Conservation (phyloP, 2,797 vertebrate genomes). For the Bryconaethiops microstoma region DNA sequence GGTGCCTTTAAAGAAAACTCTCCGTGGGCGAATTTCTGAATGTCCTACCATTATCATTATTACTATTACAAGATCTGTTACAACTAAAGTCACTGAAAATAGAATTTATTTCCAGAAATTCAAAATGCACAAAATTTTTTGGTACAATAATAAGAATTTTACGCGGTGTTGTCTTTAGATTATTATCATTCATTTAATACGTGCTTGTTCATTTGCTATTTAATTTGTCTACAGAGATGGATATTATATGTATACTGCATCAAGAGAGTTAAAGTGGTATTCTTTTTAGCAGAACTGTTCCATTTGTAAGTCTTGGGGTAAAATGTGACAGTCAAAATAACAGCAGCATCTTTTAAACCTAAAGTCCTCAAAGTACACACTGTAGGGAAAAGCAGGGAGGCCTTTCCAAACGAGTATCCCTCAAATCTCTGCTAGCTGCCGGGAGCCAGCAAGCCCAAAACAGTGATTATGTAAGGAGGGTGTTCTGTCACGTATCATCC, state of each 20-base stretch:
- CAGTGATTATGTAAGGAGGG: conserved; percentile 68
- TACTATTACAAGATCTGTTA: neutral
- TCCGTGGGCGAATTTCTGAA: neutral
- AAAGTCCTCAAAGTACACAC: conserved; percentile 3
- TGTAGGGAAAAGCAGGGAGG: conserved; percentile 50
- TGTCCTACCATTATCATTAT: neutral
- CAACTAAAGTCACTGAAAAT: neutral
- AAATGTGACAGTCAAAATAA: conserved; percentile 8
- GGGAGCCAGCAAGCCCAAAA: conserved; percentile 59
- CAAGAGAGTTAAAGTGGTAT: neutral
- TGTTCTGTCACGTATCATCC: conserved; percentile 64
- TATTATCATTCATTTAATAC: too few relatives aligned
- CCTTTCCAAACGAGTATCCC: conserved; percentile 69
- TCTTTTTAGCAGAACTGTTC: neutral
- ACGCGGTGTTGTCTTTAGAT: too few relatives aligned
- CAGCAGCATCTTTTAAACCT: neutral
- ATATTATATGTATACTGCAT: neutral
- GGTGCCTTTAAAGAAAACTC: neutral
- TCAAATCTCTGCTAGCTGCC: conserved; percentile 65
- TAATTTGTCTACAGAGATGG: too few relatives aligned
- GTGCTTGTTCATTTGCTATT: too few relatives aligned
- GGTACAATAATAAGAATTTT: too few relatives aligned
- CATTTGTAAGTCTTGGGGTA: neutral
- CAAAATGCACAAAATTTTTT: neutral
- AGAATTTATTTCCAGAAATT: neutral